Evolutionary conservation across 2,797 vertebrate species (phyloP), one percentile per base, ranked within the genome.

Genomic region (Leptodactylus fallax): DNA sequence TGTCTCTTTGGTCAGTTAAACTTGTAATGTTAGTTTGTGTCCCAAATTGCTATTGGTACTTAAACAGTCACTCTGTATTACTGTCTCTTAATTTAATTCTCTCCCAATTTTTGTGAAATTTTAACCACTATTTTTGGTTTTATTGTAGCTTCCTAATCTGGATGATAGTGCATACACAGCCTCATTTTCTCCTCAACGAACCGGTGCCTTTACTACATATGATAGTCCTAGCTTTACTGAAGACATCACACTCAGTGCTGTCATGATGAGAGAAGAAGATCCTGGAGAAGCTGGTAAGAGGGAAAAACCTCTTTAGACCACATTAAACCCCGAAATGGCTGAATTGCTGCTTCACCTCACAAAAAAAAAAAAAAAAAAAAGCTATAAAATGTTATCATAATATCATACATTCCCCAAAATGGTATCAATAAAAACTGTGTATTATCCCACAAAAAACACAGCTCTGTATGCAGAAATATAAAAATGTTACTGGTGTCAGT

Each of bases 181-280:
- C 91, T 93, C 95, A 17, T 91, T 97, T 71, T 97, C 97, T 0
- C 96, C 97, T 16, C 90, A 95, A 47, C 93, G 92, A 51, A 94
- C 94, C 7, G 95, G 72, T 76, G 21, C 6, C 51, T 76, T 76
- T 76, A 76, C 72, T 47, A 47, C 92, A 11, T 6, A 90, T 21
- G 97, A 96, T 25, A 90, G 95, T 85, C 93, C 92, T 67, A 96
- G 84, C 90, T 92, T 96, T 81, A 95, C 95, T 0, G 97, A 98
- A 2, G 97, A 98, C 60, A 81, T 96, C 83, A 97, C 96, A 87
- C 93, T 96, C 60, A 97, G 97, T 27, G 96, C 97, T 0, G 95
- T 97, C 0, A 94, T 99, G 88, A 90, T 99, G 49, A 96, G 95
- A 90, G 98, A 99, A 87, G 98, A 99, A 25, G 98, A 99, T 92